Evolutionary conservation across 2,797 vertebrate species (phyloP).

Genomic region (Chromobotia macracanthus): DNA sequence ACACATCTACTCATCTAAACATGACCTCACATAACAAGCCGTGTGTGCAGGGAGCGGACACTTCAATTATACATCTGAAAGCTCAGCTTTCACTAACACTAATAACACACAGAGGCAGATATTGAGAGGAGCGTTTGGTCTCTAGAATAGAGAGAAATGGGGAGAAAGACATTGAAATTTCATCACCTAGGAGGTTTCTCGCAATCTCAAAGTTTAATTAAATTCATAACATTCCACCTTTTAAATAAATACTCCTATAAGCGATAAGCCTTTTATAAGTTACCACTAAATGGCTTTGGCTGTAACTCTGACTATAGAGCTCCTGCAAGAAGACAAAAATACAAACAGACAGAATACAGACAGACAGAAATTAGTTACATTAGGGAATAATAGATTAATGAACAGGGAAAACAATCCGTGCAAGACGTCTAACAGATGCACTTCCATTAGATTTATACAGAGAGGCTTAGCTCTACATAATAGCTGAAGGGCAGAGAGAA

Average conservation of each 20-base stretch:
- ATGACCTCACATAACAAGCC: conserved; percentile 67
- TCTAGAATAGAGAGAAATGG: conserved; percentile 34
- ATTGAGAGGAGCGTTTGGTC: conserved; percentile 56
- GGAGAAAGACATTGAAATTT: conserved; percentile 51
- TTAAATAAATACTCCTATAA: conserved; percentile 42
- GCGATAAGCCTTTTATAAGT: conserved; percentile 32
- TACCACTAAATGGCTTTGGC: conserved; percentile 24
- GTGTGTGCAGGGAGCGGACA: conserved; percentile 62
- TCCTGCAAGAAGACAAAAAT: neutral
- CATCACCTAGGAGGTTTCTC: conserved; percentile 54
- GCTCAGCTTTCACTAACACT: conserved; percentile 68
- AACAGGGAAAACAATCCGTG: no score
- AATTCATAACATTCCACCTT: conserved; percentile 39
- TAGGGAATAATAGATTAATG: no score
- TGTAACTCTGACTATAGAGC: conserved; percentile 1
- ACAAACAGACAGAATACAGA: neutral
- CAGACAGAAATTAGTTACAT: no score
- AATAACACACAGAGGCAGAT: conserved; percentile 70
- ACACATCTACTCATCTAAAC: conserved; percentile 68
- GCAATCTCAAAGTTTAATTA: conserved; percentile 44
- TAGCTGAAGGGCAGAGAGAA: no score
- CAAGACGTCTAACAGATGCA: no score
- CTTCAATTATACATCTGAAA: conserved; percentile 76
- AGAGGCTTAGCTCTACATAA: no score
- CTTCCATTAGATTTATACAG: no score